Evolutionary conservation across 1,140 invertebrate species (phyloP).

Genomic region (Condylostylus longicornis): DNA sequence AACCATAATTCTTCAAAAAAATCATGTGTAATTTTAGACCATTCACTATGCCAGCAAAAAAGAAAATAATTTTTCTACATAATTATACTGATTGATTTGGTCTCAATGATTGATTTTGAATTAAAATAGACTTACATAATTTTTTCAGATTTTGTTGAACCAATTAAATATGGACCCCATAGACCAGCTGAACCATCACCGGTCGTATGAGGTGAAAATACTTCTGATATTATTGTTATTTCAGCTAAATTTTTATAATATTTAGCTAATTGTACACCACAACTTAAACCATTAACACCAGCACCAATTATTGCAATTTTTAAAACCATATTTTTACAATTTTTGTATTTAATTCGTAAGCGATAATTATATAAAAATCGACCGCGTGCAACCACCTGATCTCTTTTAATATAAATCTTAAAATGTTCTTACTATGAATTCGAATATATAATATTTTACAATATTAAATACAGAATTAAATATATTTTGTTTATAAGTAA

Average conservation of each 20-base stretch:
- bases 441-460: no score
- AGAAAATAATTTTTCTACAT: not conserved
- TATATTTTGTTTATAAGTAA: no score
- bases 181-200: conserved; percentile 62
- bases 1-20: conserved; percentile 48
- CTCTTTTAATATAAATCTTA: no score
- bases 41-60: conserved; percentile 31
- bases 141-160: conserved; percentile 39
- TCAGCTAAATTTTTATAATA: conserved; percentile 9
- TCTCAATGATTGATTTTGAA: not conserved
- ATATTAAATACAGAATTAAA: no score
- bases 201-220: conserved; percentile 56
- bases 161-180: conserved; percentile 52
- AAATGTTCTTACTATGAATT: no score
- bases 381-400: no score
- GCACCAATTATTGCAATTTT: conserved; percentile 25
- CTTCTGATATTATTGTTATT: conserved; percentile 48
- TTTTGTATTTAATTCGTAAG: no score
- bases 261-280: conserved; percentile 28
- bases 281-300: conserved; percentile 27
- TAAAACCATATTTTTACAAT: no score
- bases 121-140: conserved; percentile 36
- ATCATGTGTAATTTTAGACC: conserved; percentile 44
- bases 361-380: no score
- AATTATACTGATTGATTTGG: not conserved